Percentiles rank a stretch among this genome's conserved stretches.
phyloP scores from a whole-genome alignment of 1,140 invertebrate genomes.

The Bombus affinis region DNA sequence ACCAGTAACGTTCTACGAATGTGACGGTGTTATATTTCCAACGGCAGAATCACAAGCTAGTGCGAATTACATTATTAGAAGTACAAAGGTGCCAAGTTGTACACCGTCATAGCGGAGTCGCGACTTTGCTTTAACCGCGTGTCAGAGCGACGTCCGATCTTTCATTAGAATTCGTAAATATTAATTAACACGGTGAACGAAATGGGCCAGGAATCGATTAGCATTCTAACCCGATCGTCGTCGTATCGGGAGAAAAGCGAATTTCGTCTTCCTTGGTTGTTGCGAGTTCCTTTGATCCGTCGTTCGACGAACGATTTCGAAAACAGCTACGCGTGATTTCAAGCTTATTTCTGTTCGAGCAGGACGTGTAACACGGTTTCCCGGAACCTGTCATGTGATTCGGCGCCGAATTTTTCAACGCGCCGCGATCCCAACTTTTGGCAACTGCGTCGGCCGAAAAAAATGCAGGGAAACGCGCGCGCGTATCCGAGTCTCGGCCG shows the following conservation, averaged over 20 bases:
- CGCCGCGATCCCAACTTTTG: not conserved
- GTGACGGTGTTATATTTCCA: no score
- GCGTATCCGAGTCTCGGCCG: not conserved
- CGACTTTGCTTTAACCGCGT: not conserved
- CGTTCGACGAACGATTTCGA: not conserved
- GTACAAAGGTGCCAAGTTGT: not conserved
- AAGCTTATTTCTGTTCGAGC: not conserved
- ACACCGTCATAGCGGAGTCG: no score
- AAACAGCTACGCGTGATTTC: constrained; percentile 33
- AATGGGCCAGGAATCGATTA: constrained; percentile 1
- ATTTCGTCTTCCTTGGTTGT: not conserved
- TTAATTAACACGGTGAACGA: not conserved
- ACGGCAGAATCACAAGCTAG: not conserved
- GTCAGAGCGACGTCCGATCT: constrained; percentile 9
- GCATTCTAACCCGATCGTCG: not conserved
- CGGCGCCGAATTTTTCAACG: constrained; percentile 11
- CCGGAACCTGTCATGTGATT: constrained; percentile 25
- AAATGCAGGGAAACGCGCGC: constrained; percentile 15
- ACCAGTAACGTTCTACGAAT: no score
- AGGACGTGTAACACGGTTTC: constrained; percentile 11
- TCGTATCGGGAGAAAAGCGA: rapidly evolving
- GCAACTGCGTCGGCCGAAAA: not conserved
- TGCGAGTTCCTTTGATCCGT: not conserved
- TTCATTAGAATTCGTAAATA: constrained; percentile 8
- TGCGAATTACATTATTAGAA: not conserved